These are phyloP conservation scores for Pterocles gutturalis DNA, from an alignment of 2,113 vertebrate species.

Conservation along the genomic window DNA sequence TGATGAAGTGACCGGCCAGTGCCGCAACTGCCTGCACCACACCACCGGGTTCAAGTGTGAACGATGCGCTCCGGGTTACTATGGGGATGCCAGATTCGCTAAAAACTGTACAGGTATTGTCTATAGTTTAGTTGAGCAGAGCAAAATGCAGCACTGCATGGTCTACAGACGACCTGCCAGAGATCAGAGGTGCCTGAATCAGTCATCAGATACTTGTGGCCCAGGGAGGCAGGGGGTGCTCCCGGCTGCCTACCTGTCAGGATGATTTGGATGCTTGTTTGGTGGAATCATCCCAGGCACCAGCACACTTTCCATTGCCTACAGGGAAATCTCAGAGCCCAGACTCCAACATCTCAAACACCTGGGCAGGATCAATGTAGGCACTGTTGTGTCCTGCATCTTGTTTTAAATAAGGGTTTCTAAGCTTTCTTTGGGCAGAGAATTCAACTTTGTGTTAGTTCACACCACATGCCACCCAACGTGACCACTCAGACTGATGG, in stretches of 20 bases:
- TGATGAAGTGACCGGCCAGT: conserved; percentile 92
- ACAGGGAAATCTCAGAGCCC: neutral
- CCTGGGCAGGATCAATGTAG: neutral
- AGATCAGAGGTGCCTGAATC: neutral
- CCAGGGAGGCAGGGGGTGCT: neutral
- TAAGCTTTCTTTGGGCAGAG: neutral
- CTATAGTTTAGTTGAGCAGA: neutral
- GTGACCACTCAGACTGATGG: neutral
- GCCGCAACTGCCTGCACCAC: conserved; percentile 90
- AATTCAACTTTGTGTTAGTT: neutral
- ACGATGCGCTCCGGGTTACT: conserved; percentile 88
- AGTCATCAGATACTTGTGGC: neutral
- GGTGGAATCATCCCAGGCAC: neutral
- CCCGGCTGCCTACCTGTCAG: neutral
- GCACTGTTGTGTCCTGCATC: neutral
- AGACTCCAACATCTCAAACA: neutral
- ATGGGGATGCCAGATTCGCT: conserved; percentile 87
- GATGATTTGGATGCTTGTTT: neutral
- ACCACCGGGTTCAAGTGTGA: conserved; percentile 91
- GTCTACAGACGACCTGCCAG: neutral
- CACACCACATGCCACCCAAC: too few relatives aligned
- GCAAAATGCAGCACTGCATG: accelerated
- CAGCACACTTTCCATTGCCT: neutral
- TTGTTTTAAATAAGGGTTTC: neutral
- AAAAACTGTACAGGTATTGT: conserved; percentile 91